Percentiles rank a stretch among this genome's conserved stretches.
phyloP scores from a whole-genome alignment of 1,140 invertebrate species.

The Hirudo medicinalis region DNA sequence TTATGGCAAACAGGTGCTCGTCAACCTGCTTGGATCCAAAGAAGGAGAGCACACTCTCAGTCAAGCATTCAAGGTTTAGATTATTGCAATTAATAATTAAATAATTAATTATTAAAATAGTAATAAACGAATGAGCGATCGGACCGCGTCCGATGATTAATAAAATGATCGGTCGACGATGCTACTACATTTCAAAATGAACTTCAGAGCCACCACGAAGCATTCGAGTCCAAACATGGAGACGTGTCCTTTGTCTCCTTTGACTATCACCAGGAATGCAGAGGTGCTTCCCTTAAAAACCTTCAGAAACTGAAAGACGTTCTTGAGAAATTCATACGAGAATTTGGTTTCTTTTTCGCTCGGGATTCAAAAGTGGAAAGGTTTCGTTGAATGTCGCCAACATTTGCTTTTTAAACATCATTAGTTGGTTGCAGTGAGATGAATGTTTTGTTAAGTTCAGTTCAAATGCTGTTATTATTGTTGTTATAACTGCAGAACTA shows the following conservation, averaged over 20 bases:
- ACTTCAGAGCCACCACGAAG: conserved; percentile 63
- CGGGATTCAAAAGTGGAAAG: conserved; percentile 36
- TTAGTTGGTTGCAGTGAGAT: background rate
- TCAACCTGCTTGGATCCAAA: conserved; percentile 86
- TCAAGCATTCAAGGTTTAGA: conserved; percentile 67
- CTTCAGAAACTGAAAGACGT: conserved; percentile 61
- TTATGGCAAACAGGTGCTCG: conserved; percentile 78
- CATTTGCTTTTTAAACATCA: background rate
- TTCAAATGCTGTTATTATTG: background rate
- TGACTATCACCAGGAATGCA: conserved; percentile 80
- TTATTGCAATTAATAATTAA: conserved; percentile 9
- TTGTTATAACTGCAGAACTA: no score
- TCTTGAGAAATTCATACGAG: conserved; percentile 55
- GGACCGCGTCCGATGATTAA: background rate
- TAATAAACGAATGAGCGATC: background rate
- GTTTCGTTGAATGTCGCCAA: conserved; percentile 9
- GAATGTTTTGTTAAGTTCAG: background rate
- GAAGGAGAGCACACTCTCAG: conserved; percentile 92
- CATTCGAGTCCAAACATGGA: conserved; percentile 48
- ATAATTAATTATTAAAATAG: conserved; percentile 20
- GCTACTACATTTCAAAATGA: background rate
- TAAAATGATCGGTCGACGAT: background rate
- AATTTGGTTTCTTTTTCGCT: conserved; percentile 58
- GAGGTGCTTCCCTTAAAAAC: conserved; percentile 59
- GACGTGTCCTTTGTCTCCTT: conserved; percentile 67